Evolutionary conservation across 1,140 invertebrate genomes (phyloP), one percentile per base, ranked within the genome.

Genomic region (Drosophila ambigua): DNA sequence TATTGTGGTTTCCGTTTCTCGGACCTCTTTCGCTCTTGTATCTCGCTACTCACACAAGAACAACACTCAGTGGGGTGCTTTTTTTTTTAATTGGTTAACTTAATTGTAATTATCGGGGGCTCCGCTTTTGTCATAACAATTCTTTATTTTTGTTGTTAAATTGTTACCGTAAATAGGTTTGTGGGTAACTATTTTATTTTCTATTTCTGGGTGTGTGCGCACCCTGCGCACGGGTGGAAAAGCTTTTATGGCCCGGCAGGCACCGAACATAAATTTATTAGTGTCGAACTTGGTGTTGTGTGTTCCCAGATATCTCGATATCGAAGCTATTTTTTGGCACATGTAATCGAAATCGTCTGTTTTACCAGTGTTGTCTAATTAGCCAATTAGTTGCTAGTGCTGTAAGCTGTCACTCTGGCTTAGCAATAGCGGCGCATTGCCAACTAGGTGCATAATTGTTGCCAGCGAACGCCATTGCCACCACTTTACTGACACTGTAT

Each of bases 111-210:
- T 83, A 53, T 60, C 77, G 69, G 58, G 54, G 20, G 54, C 72
- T 78, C 66, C 81, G 73, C 57, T 67, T 69, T 44, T 59, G 66
- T 55, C 45, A 68, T 58, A 64, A 63, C 35, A 45, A 68, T 13
- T 26, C 45, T 13, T 49, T 49, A 39, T 31, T 41, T 79, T 61
- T 77, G 61, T 50, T 39, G 35, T 84, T 76, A 52, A 85, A 63
- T 85, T 73, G 72, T 65, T 83, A 74, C 81, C 77, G 51, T 85
- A 85, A 80, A 85, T 85, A 83, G 80, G 69, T 87, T 78, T 69
- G 77, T 80, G 31, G 50, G 61, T 41, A 60, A 59, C 67, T 50
- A 45, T 51, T 64, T 46, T 59, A 53, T 75, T 64, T 64, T 48
- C 45, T 64, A 51, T 64, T 64, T 48, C 45, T 64, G 69, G 71